Conservation (phyloP, 2,113 vertebrate genomes). For the Sinosuthora webbiana region DNA sequence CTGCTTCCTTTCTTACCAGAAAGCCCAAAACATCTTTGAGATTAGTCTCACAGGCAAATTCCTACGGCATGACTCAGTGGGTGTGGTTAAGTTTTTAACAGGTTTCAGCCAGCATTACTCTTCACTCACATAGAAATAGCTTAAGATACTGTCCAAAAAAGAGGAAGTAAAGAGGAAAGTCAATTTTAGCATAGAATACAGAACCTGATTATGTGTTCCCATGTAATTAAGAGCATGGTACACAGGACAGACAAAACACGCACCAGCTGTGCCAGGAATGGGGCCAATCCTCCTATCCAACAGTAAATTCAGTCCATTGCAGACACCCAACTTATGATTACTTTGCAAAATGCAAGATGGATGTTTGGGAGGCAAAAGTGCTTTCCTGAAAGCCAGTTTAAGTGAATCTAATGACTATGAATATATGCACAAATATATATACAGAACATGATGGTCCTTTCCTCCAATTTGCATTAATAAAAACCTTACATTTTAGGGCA, state of each 20-base stretch:
- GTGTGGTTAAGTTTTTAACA: constrained; percentile 5
- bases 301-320: background rate
- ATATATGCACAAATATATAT: background rate
- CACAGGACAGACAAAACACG: background rate
- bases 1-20: constrained; percentile 29
- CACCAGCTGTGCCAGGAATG: background rate
- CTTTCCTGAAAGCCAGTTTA: background rate
- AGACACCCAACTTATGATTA: background rate
- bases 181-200: background rate
- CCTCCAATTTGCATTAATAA: background rate
- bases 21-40: background rate
- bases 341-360: background rate
- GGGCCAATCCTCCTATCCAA: background rate
- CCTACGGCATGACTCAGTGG: constrained; percentile 22
- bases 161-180: constrained; percentile 19
- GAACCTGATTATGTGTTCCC: background rate
- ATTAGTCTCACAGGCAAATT: background rate
- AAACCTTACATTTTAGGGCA: background rate
- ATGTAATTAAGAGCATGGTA: background rate
- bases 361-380: background rate
- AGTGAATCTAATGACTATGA: background rate
- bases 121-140: background rate
- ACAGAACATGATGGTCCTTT: background rate
- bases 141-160: background rate
- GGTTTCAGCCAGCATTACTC: background rate